Conservation (phyloP, 2,888 invertebrate genomes). For the Mythimna loreyi region DNA sequence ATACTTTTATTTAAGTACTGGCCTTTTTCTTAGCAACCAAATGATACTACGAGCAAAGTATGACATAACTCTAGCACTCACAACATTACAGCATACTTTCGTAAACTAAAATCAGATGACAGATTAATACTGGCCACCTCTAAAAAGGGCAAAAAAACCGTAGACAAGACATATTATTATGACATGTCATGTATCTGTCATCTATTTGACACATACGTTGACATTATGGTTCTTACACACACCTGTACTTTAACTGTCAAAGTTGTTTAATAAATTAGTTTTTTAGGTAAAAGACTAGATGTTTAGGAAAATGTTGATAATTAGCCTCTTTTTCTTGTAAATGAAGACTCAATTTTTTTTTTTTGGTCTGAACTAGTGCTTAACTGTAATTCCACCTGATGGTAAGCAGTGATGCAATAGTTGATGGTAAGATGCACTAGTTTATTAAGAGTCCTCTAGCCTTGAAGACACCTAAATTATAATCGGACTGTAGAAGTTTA, state of each 20-base stretch:
- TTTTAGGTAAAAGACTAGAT: not conserved
- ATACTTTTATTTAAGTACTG: too few relatives aligned
- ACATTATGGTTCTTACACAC: constrained; percentile 4
- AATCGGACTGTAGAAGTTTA: too few relatives aligned
- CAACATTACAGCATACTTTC: constrained; percentile 5
- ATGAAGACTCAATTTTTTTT: too few relatives aligned
- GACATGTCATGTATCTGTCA: constrained; percentile 52
- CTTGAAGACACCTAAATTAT: too few relatives aligned
- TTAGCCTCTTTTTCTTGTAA: not conserved
- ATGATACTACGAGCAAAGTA: not conserved
- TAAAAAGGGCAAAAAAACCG: constrained; percentile 22
- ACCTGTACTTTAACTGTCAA: constrained; percentile 14
- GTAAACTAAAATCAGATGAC: constrained; percentile 8
- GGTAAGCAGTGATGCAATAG: too few relatives aligned
- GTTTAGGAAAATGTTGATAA: not conserved
- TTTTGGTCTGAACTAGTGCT: too few relatives aligned
- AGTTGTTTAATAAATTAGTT: not conserved
- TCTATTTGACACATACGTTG: constrained; percentile 7
- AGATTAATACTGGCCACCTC: constrained; percentile 15
- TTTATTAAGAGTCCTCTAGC: too few relatives aligned
- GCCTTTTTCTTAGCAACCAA: too few relatives aligned
- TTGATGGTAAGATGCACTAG: too few relatives aligned
- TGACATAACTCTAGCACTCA: too few relatives aligned
- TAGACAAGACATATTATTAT: constrained; percentile 27
- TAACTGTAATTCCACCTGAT: too few relatives aligned